Evolutionary conservation across 1,140 invertebrate genomes (phyloP), one percentile per base, ranked within the genome.

Genomic region (Drosophila arawakana): DNA sequence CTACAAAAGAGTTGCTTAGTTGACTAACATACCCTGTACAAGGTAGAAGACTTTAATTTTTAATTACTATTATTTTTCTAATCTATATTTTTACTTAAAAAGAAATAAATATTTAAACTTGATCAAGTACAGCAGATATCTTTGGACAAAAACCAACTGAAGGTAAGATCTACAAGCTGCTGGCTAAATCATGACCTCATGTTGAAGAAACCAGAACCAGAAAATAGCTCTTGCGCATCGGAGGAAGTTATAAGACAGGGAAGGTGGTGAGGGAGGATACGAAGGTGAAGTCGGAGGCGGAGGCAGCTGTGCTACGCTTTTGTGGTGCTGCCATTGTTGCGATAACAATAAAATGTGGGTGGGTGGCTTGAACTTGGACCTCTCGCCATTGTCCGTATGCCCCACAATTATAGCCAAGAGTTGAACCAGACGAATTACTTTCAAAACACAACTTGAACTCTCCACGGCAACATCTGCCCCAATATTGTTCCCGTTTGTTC

Each of bases 281-380:
- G 18, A 21, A 18, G 44, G 6, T 2, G 8, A 30, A 15, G 41
- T 8, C 43, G 25, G n/a, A 18, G 58, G 21, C 44, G 44, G 43
- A 52, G 67, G 84, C 83, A 88, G 84, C 84, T 86, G 84, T 80
- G 75, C 70, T 70, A 76, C 66, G 66, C 66, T 73, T 52, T 47
- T 66, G 58, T 71, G 44, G 54, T 52, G 44, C 72, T 79, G 77
- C 84, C 71, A 84, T 88, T 89, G 80, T 88, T 84, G 71, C 85
- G 71, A 89, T 88, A 88, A 88, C 84, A 88, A 88, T 89, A 81
- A 89, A 88, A 84, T 89, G 80, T 88, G 83, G 83, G 84, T 88
- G 84, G 84, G 80, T 73, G 74, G 69, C 70, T 81, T 90, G 84
- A 88, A 88, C 84, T 88, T 88, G 84, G 85, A 88, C 84, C 84